phyloP scores from a whole-genome alignment of 2,797 vertebrate genomes.

The Neostethus bicornis region DNA sequence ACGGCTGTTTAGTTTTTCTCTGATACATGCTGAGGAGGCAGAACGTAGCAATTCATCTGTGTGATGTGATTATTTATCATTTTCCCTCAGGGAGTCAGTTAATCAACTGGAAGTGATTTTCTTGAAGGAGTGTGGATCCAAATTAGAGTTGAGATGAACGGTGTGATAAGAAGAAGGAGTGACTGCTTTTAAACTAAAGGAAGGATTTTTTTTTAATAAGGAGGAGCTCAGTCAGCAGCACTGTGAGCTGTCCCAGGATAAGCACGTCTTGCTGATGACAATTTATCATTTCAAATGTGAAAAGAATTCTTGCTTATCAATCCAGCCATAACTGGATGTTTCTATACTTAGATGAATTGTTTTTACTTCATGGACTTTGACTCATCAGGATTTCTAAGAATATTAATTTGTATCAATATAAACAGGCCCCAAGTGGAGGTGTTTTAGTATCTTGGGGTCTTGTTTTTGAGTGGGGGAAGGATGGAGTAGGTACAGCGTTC shows the following conservation, averaged over 20 bases:
- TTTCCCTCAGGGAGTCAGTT: conserved; percentile 48
- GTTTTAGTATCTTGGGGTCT: too few relatives aligned
- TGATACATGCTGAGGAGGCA: conserved; percentile 41
- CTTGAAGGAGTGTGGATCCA: conserved; percentile 40
- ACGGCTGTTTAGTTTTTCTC: conserved; percentile 23
- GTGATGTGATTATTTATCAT: conserved; percentile 44
- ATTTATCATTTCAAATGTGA: neutral
- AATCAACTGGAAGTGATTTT: conserved; percentile 53
- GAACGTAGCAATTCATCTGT: conserved; percentile 27
- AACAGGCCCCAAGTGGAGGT: neutral
- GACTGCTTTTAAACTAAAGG: conserved; percentile 32
- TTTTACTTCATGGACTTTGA: neutral
- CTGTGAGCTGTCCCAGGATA: neutral
- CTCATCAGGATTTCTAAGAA: too few relatives aligned
- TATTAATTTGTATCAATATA: rapidly evolving
- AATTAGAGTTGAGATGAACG: conserved; percentile 40
- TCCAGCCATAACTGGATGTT: neutral
- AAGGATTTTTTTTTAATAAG: conserved; percentile 15
- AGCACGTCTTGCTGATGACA: neutral
- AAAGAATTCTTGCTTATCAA: neutral
- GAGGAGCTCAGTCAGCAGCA: neutral
- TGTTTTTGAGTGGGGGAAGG: too few relatives aligned
- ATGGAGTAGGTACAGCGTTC: too few relatives aligned
- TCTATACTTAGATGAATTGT: neutral
- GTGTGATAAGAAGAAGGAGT: conserved; percentile 27